Evolutionary conservation across 2,888 invertebrate genomes (phyloP).

Genomic region (Pheosia tremula): DNA sequence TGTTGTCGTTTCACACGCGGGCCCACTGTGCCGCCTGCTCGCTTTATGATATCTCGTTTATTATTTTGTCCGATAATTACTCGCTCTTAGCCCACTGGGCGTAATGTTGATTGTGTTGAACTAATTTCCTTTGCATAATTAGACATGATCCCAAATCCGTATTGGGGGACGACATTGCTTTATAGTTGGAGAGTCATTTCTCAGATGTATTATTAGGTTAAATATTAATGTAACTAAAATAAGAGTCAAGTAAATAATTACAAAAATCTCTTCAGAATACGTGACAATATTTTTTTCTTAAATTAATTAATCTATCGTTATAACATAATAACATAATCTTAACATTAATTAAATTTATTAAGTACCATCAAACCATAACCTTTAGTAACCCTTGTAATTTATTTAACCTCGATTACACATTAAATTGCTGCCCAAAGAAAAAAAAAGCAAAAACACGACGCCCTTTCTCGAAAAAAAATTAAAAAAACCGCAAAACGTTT

Average conservation of each 20-base stretch:
- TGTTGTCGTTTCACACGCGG: slow-evolving; percentile 79
- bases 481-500: slow-evolving; percentile 46
- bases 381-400: slow-evolving; percentile 26
- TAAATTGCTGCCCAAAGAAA: slow-evolving; percentile 33
- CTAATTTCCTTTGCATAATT: background rate
- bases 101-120: slow-evolving; percentile 23
- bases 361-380: slow-evolving; percentile 34
- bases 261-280: too few relatives aligned
- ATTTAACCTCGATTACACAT: slow-evolving; percentile 30
- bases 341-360: too few relatives aligned
- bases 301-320: too few relatives aligned
- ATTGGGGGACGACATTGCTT: background rate
- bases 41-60: slow-evolving; percentile 74
- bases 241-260: too few relatives aligned
- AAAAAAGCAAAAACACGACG: slow-evolving; percentile 24
- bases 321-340: too few relatives aligned
- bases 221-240: too few relatives aligned
- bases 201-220: too few relatives aligned
- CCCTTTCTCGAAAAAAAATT: slow-evolving; percentile 7
- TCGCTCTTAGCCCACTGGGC: slow-evolving; percentile 59
- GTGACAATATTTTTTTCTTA: too few relatives aligned
- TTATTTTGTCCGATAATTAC: slow-evolving; percentile 74
- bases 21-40: slow-evolving; percentile 45
- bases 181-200: too few relatives aligned
- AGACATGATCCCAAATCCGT: background rate